These are phyloP conservation scores for Etheostoma spectabile DNA, from an alignment of 2,113 vertebrate genomes.

Conservation along the genomic window DNA sequence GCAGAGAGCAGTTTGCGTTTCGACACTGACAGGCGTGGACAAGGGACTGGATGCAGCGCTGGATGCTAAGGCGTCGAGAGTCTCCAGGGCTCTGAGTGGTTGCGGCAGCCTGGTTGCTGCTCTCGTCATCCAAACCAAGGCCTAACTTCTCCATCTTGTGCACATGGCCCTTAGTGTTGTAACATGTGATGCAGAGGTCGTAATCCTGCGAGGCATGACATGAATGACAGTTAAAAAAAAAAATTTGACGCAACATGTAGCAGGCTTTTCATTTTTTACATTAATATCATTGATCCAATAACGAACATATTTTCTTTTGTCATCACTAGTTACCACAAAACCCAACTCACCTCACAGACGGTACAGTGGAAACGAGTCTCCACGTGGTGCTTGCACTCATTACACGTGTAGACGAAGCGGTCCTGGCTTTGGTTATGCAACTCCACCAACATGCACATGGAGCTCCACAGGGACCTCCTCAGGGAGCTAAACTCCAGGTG, in stretches of 20 bases:
- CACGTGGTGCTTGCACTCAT: constrained; percentile 98
- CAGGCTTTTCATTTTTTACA: neutral
- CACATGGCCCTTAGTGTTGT: constrained; percentile 95
- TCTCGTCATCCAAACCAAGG: constrained; percentile 96
- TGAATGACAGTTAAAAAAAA: neutral
- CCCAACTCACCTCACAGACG: constrained; percentile 92
- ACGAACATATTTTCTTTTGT: neutral
- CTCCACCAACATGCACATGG: constrained; percentile 98
- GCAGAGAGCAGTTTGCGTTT: constrained; percentile 97
- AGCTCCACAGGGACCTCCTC: constrained; percentile 95
- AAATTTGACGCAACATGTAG: neutral
- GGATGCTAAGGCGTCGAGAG: constrained; percentile 96
- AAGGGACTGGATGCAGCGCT: constrained; percentile 98
- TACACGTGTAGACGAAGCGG: constrained; percentile 98
- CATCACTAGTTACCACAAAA: neutral
- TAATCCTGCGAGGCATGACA: constrained; percentile 88
- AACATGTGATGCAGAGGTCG: constrained; percentile 97
- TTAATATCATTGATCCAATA: neutral
- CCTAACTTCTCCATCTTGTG: constrained; percentile 99
- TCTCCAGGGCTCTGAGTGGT: constrained; percentile 95
- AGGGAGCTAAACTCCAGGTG: constrained; percentile 97
- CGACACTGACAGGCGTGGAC: constrained; percentile 98
- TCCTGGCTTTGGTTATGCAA: constrained; percentile 98
- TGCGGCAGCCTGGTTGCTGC: constrained; percentile 91
- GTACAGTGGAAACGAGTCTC: constrained; percentile 99